Evolutionary conservation across 2,888 invertebrate genomes (phyloP), one percentile per base, ranked within the genome.

Genomic region (Hoplodrina blanda): DNA sequence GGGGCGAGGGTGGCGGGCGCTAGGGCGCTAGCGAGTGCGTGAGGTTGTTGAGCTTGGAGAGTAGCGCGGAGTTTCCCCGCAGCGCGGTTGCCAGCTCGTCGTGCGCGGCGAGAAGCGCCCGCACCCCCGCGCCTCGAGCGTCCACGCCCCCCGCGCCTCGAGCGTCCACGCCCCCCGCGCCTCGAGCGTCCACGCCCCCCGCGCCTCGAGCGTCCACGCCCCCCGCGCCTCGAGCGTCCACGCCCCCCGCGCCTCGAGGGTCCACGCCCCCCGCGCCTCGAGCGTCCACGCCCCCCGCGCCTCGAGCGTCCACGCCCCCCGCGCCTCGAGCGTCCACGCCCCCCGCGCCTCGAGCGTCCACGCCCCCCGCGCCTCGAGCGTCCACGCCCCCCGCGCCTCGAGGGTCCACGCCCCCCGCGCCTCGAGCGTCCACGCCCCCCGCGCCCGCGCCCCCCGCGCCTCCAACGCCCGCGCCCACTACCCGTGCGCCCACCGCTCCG

Each of bases 91-190:
- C 88, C 62, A 92, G 80, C 70, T 93, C 94, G 55, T 90, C 93
- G 81, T 92, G 93, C 75, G 92, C 90, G 19, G 85, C 88, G 69
- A 91, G 87, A 83, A 94, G 87, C 55, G 91, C 93, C 68, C 92
- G 90, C 85, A 92, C 87, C 49, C 92, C 93, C 63, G 89, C 90
- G 44, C 90, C 93, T 85, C 69, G 91, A 91, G 69, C 91, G 88
- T 85, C 53, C 41, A 91, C 87, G 20, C 91, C 91, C 70, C 87
- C 68, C 20, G 0, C 89, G 62, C 89, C 62, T 52, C 76, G 90
- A 92, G 63, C 90, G 89, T 83, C 46, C 44, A 91, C 87, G 52
- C 91, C 91, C 13, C 73, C 49, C 15, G 7, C 44, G 11, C 56
- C 63, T 49, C 46, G 10, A 25, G 64, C 13, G 54, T 30, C 49